Percentiles rank a stretch among this genome's conserved stretches.
Evolutionary conservation across 2,113 vertebrate species (phyloP).

Genomic region (Cyprinus carpio): DNA sequence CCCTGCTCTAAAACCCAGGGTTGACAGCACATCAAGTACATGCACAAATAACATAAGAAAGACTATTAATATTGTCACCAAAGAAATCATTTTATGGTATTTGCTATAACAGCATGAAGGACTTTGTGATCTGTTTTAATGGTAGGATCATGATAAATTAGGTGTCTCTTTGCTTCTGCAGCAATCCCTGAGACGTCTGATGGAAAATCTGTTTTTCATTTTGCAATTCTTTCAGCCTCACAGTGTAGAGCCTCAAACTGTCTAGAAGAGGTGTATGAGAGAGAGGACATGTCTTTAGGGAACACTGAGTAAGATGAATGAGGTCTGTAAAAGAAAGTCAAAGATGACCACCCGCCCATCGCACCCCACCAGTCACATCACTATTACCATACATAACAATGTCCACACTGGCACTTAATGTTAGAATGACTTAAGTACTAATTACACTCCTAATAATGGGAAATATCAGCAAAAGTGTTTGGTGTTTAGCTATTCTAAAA

Average conservation of each 20-base stretch:
- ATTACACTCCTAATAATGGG: neutral
- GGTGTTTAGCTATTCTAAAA: neutral
- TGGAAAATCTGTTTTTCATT: constrained; percentile 44
- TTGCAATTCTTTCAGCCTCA: constrained; percentile 27
- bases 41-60: constrained; percentile 7
- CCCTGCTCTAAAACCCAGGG: neutral
- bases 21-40: neutral
- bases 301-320: constrained; percentile 41
- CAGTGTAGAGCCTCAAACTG: constrained; percentile 26
- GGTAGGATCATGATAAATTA: constrained; percentile 38
- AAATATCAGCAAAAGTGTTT: neutral
- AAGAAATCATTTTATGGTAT: constrained; percentile 14
- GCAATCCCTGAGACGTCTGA: constrained; percentile 33
- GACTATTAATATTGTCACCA: constrained; percentile 4
- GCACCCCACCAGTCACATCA: constrained; percentile 2
- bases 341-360: constrained; percentile 27
- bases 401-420: neutral
- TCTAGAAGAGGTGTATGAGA: constrained; percentile 14
- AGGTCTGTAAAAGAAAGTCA: constrained; percentile 24
- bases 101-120: constrained; percentile 19
- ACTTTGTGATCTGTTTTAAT: constrained; percentile 28
- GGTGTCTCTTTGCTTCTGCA: constrained; percentile 37
- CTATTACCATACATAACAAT: constrained; percentile 26
- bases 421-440: neutral
- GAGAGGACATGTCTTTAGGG: constrained; percentile 7